Evolutionary conservation across 1,140 invertebrate species (phyloP).

Genomic region (Anoplolepis gracilipes): DNA sequence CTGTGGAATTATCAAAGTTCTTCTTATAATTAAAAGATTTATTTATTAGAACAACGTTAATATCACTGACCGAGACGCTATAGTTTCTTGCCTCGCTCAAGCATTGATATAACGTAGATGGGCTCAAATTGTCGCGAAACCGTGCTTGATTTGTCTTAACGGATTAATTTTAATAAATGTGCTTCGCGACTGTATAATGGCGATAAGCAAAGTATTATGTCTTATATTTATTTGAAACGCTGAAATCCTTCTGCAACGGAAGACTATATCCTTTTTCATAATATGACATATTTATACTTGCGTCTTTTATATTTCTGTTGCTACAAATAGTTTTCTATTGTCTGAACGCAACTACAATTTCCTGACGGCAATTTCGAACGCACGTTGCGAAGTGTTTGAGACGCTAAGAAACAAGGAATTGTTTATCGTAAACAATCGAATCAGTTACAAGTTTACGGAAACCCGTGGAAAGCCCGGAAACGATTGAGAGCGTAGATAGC

Average conservation of each 20-base stretch:
- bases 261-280: background rate
- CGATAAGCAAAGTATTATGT: constrained; percentile 47
- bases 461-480: constrained; percentile 30
- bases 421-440: constrained; percentile 15
- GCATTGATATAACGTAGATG: background rate
- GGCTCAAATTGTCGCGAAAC: constrained; percentile 6
- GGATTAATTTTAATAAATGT: constrained; percentile 35
- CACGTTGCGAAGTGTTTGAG: background rate
- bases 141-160: constrained; percentile 2
- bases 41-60: background rate
- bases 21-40: background rate
- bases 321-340: background rate
- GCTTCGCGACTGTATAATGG: background rate
- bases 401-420: background rate
- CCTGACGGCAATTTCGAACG: background rate
- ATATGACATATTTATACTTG: background rate
- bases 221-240: background rate
- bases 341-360: background rate
- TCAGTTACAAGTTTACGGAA: constrained; percentile 48
- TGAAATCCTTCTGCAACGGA: background rate
- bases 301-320: background rate
- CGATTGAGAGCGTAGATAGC: constrained; percentile 38
- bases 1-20: background rate
- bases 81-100: background rate
- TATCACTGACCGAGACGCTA: background rate